These are phyloP conservation scores for Gerosis bhagava DNA, from an alignment of 2,888 invertebrate genomes.

Conservation along the genomic window DNA sequence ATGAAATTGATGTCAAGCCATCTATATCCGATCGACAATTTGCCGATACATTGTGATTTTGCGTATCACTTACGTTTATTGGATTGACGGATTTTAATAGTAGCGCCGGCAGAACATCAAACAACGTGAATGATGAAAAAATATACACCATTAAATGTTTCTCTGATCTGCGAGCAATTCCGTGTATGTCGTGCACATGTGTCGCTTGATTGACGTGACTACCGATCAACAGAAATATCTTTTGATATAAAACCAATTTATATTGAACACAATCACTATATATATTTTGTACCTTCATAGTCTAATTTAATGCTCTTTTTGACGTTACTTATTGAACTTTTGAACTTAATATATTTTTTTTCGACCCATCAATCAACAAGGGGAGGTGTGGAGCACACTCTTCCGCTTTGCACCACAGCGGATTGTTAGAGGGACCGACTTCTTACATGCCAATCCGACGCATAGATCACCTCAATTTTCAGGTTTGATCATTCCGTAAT, in stretches of 20 bases:
- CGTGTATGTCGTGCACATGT: constrained; percentile 62
- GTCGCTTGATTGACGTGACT: constrained; percentile 64
- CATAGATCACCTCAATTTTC: no score
- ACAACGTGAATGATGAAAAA: constrained; percentile 18
- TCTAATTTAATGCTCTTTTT: constrained; percentile 2
- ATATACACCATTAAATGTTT: constrained; percentile 54
- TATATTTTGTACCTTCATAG: constrained; percentile 10
- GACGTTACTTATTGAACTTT: no score
- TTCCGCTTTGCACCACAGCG: no score
- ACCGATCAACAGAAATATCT: constrained; percentile 48
- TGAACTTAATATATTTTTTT: no score
- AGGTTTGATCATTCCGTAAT: no score
- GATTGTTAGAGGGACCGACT: no score
- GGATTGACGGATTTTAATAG: constrained; percentile 39
- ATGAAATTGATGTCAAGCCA: background rate
- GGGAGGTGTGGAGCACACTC: no score
- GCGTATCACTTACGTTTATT: constrained; percentile 11
- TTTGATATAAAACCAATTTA: constrained; percentile 39
- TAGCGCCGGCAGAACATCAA: constrained; percentile 33
- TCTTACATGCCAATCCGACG: no score
- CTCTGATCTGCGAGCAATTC: constrained; percentile 60
- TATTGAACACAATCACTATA: constrained; percentile 27
- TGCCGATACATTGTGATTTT: constrained; percentile 8
- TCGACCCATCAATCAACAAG: no score
- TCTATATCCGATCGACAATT: background rate